These are phyloP conservation scores for Psettodes erumei DNA, from an alignment of 2,113 vertebrate species.

Conservation along the genomic window DNA sequence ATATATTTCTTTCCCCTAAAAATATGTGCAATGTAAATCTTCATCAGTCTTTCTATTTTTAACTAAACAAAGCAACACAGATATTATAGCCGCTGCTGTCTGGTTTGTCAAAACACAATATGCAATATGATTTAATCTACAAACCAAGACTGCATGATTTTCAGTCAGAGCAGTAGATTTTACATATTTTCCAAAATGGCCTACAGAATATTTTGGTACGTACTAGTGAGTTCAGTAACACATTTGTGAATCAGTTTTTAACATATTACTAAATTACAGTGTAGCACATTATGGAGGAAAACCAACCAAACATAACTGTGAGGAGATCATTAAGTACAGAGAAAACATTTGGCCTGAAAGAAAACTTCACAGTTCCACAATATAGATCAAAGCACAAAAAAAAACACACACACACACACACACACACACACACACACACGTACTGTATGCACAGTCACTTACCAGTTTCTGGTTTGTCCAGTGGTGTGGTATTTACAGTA, in stretches of 20 bases:
- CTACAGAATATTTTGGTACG: not conserved
- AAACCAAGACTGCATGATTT: not conserved
- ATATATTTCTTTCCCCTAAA: not conserved
- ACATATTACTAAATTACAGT: not conserved
- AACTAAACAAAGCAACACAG: not conserved
- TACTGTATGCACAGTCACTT: conserved; percentile 70
- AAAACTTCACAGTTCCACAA: not conserved
- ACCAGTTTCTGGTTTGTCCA: conserved; percentile 85
- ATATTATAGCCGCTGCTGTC: not conserved
- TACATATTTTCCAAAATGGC: not conserved
- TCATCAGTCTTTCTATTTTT: not conserved
- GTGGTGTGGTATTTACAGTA: conserved; percentile 77
- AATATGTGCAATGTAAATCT: not conserved
- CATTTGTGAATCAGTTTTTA: conserved; percentile 9
- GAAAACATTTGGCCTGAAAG: not conserved
- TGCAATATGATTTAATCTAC: not conserved
- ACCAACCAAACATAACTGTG: conserved; percentile 3
- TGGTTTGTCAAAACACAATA: conserved; percentile 9
- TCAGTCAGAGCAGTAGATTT: not conserved
- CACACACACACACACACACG: not conserved
- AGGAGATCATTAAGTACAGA: not conserved
- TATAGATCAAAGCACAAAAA: not conserved
- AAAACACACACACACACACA: not conserved
- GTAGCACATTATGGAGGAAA: too few relatives aligned
- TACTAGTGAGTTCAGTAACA: conserved; percentile 1